Evolutionary conservation across 2,113 vertebrate genomes (phyloP).

Genomic region (Ophiodon elongatus): DNA sequence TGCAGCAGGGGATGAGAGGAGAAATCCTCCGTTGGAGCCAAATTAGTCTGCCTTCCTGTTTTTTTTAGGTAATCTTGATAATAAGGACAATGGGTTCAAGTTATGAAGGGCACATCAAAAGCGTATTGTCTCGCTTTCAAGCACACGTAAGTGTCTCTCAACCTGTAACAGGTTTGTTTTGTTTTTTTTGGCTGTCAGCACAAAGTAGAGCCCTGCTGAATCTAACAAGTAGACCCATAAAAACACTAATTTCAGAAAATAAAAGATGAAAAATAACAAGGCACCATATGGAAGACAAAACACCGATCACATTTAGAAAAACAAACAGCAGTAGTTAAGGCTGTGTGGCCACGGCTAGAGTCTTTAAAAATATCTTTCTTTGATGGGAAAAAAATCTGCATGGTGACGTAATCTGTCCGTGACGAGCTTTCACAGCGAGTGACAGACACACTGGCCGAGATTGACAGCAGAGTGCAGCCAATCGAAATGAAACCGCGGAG

Average conservation of each 20-base stretch:
- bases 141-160: not conserved
- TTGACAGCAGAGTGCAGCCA: conserved; percentile 34
- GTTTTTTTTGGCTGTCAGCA: not conserved
- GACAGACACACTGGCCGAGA: not conserved
- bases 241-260: not conserved
- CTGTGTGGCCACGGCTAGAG: not conserved
- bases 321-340: not conserved
- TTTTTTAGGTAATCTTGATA: not conserved
- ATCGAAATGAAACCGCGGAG: conserved; percentile 7
- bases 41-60: not conserved
- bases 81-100: not conserved
- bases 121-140: not conserved
- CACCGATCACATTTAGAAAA: not conserved
- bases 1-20: conserved; percentile 19
- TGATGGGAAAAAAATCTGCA: not conserved
- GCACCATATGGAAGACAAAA: not conserved
- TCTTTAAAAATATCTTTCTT: not conserved
- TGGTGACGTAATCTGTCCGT: not conserved
- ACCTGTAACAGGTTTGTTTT: not conserved
- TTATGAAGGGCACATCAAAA: not conserved
- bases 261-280: not conserved
- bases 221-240: not conserved
- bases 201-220: not conserved
- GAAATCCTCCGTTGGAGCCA: not conserved
- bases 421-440: conserved; percentile 12